Percentiles rank a stretch among this genome's conserved stretches.
Evolutionary conservation across 2,797 vertebrate genomes (phyloP).

Genomic region (Hypotaenidia okinawae): DNA sequence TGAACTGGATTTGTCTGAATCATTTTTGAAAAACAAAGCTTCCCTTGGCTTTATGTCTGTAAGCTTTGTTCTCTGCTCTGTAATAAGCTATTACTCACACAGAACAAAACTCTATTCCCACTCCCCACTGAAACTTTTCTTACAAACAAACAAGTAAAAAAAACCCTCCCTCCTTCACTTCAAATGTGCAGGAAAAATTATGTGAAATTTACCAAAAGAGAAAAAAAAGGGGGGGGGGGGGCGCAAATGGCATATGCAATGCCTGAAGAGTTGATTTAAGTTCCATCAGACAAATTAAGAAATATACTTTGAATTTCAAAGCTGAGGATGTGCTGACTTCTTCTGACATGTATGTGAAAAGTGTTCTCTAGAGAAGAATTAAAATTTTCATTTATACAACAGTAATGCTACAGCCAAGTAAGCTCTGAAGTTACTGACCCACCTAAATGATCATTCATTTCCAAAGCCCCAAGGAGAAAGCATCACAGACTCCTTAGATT

Average conservation of each 20-base stretch:
- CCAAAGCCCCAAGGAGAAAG: not conserved
- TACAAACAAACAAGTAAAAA: constrained; percentile 30
- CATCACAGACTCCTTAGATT: not conserved
- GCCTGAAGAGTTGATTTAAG: not conserved
- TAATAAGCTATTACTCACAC: constrained; percentile 36
- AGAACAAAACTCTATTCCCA: constrained; percentile 6
- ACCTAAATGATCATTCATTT: not conserved
- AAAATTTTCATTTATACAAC: not conserved
- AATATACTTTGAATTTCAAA: constrained; percentile 3
- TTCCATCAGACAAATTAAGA: constrained; percentile 14
- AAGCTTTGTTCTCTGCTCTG: constrained; percentile 27
- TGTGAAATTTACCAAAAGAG: not conserved
- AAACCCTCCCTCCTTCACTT: not conserved
- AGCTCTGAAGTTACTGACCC: not conserved
- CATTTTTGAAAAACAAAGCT: constrained; percentile 27
- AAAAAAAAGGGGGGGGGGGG: not conserved
- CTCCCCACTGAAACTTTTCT: not conserved
- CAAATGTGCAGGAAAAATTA: not conserved
- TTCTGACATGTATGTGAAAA: not conserved
- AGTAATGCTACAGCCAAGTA: not conserved
- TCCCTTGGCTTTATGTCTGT: constrained; percentile 8
- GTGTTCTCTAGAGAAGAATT: not conserved
- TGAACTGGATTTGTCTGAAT: not conserved
- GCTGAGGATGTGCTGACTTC: not conserved
- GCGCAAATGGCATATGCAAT: not conserved